Evolutionary conservation across 64 coral and sea anemone species (phyloP), one percentile per base, ranked within the genome.

Genomic region (Stichodactyla helianthus): DNA sequence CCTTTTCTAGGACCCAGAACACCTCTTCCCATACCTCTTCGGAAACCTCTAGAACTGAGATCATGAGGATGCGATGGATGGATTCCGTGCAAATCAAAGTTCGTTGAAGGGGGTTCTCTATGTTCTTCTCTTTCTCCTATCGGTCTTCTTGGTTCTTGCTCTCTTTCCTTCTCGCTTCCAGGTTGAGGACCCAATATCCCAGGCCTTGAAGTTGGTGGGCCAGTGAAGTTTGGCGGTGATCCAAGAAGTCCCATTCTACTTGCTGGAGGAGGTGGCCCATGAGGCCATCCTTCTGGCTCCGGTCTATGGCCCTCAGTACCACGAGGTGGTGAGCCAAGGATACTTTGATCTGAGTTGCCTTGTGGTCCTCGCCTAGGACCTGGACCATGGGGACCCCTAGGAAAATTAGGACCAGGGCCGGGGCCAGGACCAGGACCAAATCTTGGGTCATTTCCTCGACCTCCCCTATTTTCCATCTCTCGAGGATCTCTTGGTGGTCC

Each of bases 161-260:
- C 78, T 81, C 52, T 51, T 7, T 81, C 52, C 50, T 81, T 23
- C 6, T 81, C 78, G 6, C 9, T 6, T 52, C 78, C 78, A 81
- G 78, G 78, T 12, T 81, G 78, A 5, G 35, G 9, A 81, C 78
- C 78, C 13, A 81, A 51, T 81, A 81, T 81, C 35, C 78, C 78
- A 20, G 52, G 78, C 10, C 78, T 81, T 8, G 51, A 5, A 54
- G 54, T 54, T 15, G 78, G 78, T 20, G 78, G 78, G 19, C 78
- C 78, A 19, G 78, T 7, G 6, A 54, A 54, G 35, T 14, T 6
- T 16, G 78, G 78, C 10, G 50, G 50, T 54, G 78, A 54, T 20
- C 78, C 78, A 81, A 81, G 78, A 53, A 81, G 50, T 19, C 78
- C 50, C 78, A 81, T 81, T 53, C 78, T 54, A 51, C 78, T 51